Evolutionary conservation across 2,113 vertebrate species (phyloP).

Genomic region (Gobio gobio): DNA sequence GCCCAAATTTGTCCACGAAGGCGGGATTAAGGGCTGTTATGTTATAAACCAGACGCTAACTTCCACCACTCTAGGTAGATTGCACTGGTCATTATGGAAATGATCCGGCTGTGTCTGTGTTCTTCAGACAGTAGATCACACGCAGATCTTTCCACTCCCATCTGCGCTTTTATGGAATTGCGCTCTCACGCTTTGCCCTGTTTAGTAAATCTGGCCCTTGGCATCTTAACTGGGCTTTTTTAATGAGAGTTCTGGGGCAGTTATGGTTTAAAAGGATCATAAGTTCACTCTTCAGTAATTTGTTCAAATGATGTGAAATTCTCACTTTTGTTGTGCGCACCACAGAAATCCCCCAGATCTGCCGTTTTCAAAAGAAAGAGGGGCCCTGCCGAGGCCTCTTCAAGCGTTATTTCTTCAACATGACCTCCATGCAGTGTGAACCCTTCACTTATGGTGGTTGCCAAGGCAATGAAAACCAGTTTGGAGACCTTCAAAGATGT

Average conservation of each 20-base stretch:
- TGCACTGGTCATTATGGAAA: too few species aligned
- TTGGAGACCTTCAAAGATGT: conserved; percentile 77
- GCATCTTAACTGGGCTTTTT: neutral
- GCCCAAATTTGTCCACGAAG: too few species aligned
- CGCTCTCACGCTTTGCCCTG: too few species aligned
- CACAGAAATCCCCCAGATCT: conserved; percentile 85
- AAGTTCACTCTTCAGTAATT: neutral
- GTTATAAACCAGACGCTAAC: too few species aligned
- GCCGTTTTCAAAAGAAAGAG: conserved; percentile 77
- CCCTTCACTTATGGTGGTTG: conserved; percentile 81
- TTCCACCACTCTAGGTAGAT: too few species aligned
- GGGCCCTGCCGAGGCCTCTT: conserved; percentile 74
- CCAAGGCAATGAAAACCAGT: conserved; percentile 80
- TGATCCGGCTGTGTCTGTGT: too few species aligned
- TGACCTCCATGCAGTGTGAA: conserved; percentile 87
- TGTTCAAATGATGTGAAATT: neutral
- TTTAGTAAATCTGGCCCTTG: too few species aligned
- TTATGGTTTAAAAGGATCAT: neutral
- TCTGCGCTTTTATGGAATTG: too few species aligned
- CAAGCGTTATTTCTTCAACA: conserved; percentile 84
- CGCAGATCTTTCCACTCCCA: too few species aligned
- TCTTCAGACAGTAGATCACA: too few species aligned
- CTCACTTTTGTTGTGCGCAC: neutral
- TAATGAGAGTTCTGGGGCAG: neutral
- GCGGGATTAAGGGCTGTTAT: too few species aligned